A percentile compares a stretch with the other conserved stretches of the same genome.
Evolutionary conservation across 2,888 invertebrate genomes (phyloP).

Genomic region (Pharmacophagus antenor): DNA sequence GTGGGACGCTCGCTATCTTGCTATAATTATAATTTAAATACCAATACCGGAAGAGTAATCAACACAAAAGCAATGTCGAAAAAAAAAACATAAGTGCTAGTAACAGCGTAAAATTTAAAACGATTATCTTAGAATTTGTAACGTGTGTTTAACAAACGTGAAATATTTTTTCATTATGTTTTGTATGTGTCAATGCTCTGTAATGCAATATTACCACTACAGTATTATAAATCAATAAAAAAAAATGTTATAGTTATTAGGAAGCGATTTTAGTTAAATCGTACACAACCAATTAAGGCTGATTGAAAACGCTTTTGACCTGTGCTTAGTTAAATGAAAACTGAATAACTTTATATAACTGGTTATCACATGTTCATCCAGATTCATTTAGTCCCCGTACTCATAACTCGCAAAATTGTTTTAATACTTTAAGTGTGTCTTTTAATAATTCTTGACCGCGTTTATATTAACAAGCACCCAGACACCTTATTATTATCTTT

Average conservation of each 20-base stretch:
- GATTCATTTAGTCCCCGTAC: neutral
- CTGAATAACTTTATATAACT: too few relatives aligned
- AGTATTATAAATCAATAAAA: too few relatives aligned
- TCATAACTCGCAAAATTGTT: neutral
- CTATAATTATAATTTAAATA: neutral
- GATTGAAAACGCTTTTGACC: too few relatives aligned
- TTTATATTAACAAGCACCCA: conserved; percentile 33
- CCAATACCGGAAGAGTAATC: neutral
- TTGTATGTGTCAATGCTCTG: too few relatives aligned
- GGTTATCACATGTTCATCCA: neutral
- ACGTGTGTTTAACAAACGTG: neutral
- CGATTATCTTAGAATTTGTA: neutral
- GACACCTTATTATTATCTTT: conserved; percentile 36
- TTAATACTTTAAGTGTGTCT: neutral
- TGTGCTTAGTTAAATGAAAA: too few relatives aligned
- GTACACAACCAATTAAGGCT: too few relatives aligned
- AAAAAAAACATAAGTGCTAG: too few relatives aligned
- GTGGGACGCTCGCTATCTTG: conserved; percentile 6
- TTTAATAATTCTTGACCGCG: conserved; percentile 21
- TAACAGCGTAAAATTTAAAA: neutral
- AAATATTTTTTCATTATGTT: neutral
- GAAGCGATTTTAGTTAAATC: too few relatives aligned
- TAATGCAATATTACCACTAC: too few relatives aligned
- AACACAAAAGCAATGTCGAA: neutral
- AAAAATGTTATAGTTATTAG: too few relatives aligned